Evolutionary conservation across 2,113 vertebrate species (phyloP).

Genomic region (Cephalopterus ornatus): DNA sequence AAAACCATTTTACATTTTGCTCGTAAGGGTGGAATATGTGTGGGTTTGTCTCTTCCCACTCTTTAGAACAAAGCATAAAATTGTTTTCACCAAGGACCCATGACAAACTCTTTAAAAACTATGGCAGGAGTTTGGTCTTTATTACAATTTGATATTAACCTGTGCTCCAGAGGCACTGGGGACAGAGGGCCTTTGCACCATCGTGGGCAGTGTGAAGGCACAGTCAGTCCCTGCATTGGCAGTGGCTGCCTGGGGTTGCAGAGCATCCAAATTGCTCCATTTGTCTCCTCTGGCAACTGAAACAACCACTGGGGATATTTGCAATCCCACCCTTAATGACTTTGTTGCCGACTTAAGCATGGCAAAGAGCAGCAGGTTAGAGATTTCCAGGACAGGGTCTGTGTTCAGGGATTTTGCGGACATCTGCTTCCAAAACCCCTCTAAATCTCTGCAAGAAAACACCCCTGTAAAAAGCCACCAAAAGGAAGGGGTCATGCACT

Average conservation of each 20-base stretch:
- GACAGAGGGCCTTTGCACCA: not conserved
- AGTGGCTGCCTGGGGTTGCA: not conserved
- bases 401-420: not conserved
- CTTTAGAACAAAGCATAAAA: not conserved
- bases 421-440: not conserved
- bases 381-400: not conserved
- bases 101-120: not conserved
- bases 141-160: not conserved
- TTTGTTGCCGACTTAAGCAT: not conserved
- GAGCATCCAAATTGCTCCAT: not conserved
- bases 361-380: not conserved
- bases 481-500: not conserved
- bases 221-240: rapidly evolving
- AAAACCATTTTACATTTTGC: not conserved
- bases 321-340: not conserved
- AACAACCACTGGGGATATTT: not conserved
- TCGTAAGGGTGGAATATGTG: not conserved
- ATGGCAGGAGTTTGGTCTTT: not conserved
- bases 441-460: not conserved
- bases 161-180: not conserved
- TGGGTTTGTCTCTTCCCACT: not conserved
- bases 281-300: not conserved
- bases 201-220: rapidly evolving
- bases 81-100: not conserved
- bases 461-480: not conserved